Evolutionary conservation across 2,113 vertebrate genomes (phyloP).

Genomic region (Heterotilapia buettikoferi): DNA sequence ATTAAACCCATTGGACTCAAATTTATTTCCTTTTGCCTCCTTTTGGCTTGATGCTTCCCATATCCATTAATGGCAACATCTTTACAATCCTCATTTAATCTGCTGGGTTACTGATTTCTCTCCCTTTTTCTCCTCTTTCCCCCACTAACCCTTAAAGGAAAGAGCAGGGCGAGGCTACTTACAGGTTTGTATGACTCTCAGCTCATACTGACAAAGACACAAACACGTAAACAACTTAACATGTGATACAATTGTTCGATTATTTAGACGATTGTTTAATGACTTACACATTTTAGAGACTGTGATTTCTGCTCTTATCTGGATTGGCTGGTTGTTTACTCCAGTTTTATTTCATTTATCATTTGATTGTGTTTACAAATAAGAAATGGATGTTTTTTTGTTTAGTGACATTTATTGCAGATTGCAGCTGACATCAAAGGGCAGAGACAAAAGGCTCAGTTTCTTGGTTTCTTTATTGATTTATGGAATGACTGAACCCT

Average conservation of each 20-base stretch:
- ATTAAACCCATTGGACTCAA: not conserved
- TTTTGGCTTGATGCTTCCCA: constrained; percentile 4
- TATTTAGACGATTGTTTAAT: not conserved
- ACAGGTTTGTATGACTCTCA: constrained; percentile 65
- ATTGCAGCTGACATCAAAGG: not conserved
- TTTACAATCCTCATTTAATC: constrained; percentile 30
- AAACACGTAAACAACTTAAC: not conserved
- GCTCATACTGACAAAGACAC: not conserved
- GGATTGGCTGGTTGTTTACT: not conserved
- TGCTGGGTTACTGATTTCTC: constrained; percentile 46
- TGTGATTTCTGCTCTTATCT: not conserved
- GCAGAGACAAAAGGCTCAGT: not conserved
- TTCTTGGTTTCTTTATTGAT: not conserved
- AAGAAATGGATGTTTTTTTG: not conserved
- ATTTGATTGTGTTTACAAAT: not conserved
- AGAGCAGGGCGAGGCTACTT: constrained; percentile 68
- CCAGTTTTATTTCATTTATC: not conserved
- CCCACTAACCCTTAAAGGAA: constrained; percentile 67
- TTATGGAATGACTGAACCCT: not conserved
- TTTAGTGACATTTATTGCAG: not conserved
- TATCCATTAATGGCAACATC: constrained; percentile 16
- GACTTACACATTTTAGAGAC: not conserved
- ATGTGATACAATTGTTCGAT: not conserved
- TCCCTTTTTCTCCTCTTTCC: constrained; percentile 56
- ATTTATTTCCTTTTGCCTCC: not conserved